Percentiles rank a stretch among this genome's conserved stretches.
phyloP scores from a whole-genome alignment of 2,113 vertebrate genomes.

The Tragulus kanchil region DNA sequence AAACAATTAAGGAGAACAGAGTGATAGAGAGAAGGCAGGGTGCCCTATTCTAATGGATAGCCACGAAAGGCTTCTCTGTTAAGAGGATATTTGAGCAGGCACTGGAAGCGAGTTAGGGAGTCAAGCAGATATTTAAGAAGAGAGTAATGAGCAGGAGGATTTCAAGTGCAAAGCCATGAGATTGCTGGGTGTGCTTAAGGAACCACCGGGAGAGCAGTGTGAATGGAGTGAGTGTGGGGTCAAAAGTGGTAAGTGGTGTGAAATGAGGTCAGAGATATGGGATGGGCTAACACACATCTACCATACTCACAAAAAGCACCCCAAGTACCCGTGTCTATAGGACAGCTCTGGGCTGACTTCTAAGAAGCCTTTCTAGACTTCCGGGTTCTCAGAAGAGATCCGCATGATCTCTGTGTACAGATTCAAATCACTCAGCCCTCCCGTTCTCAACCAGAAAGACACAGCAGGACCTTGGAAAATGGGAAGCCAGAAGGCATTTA shows the following conservation, averaged over 20 bases:
- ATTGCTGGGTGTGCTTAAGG: fast-evolving
- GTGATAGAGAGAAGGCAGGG: background rate
- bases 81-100: background rate
- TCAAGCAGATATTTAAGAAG: background rate
- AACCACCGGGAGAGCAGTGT: fast-evolving
- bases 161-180: background rate
- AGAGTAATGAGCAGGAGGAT: background rate
- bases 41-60: background rate
- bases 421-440: background rate
- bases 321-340: background rate
- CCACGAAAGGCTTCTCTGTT: background rate
- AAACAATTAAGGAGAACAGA: background rate
- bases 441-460: background rate
- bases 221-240: background rate
- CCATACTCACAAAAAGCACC: background rate
- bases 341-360: background rate
- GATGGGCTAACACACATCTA: background rate
- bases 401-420: background rate
- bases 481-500: background rate
- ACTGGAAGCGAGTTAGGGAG: background rate
- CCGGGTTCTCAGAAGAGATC: background rate
- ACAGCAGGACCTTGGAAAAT: background rate
- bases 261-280: background rate
- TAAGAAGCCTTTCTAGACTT: background rate
- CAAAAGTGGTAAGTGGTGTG: background rate